Evolutionary conservation across 2,113 vertebrate species (phyloP), one percentile per base, ranked within the genome.

Genomic region (Spea multiplicata): DNA sequence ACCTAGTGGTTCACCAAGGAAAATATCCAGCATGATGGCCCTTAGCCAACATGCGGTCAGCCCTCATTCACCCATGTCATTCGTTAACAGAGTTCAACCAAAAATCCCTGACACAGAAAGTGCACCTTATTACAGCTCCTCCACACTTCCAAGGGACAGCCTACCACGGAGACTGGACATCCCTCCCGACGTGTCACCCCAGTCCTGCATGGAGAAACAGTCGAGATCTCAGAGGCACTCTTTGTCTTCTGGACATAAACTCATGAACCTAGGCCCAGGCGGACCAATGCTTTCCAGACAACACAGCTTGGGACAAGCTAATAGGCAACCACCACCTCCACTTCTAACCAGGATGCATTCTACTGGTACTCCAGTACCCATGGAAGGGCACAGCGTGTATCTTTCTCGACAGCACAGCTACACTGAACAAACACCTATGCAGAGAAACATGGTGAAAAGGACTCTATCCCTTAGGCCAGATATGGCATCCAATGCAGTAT

Each of bases 151-250:
- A 0, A 86, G 93, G 62, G 94, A 95, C 83, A 90, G 94, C 68
- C 91, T 93, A 46, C 95, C 94, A 0, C 88, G 94, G 13, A 87
- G 95, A 82, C 92, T 96, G 89, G 95, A 96, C 30, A 90, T 96
- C 3, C 95, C 94, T 1, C 95, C 95, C 0, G 94, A 94, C 55
- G 89, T 90, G 2, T 88, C 90, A 0, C 82, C 91, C 69, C 91
- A 90, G 78, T 90, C 91, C 62, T 92, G 91, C 12, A 81, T 91
- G 74, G 92, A 93, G 74, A 88, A 92, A 81, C 87, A 72, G 16
- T 82, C 73, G 0, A 82, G 92, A 74, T 86, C 89, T 12, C 94
- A 95, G 83, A 91, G 93, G 78, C 92, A 94, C 78, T 93, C 93
- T 0, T 83, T 94, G 53, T 84, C 90, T 5, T 87, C 52, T 1